These are phyloP conservation scores for Hyla sarda DNA, from an alignment of 2,113 vertebrate species.

Conservation along the genomic window DNA sequence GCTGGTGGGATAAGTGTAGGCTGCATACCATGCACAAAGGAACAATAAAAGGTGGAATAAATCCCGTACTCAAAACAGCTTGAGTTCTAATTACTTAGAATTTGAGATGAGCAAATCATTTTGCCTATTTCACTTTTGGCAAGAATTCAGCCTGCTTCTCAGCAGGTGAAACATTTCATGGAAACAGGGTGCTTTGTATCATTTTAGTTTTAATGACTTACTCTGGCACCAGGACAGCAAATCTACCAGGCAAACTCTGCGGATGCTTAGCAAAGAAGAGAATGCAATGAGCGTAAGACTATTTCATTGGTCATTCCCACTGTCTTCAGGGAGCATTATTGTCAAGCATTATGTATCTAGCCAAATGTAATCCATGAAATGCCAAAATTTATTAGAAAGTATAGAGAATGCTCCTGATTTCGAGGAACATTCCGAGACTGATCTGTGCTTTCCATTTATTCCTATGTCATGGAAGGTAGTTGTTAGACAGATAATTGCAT, in stretches of 20 bases:
- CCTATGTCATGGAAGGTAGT: neutral
- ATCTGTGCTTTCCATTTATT: neutral
- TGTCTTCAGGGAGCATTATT: constrained; percentile 1
- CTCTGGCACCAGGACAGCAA: constrained; percentile 41
- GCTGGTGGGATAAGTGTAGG: constrained; percentile 18
- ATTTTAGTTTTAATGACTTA: constrained; percentile 47
- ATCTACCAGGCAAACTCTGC: constrained; percentile 14
- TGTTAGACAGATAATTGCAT: too few relatives aligned
- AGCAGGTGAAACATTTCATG: constrained; percentile 49
- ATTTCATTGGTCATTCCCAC: constrained; percentile 1
- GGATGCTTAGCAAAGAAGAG: constrained; percentile 5
- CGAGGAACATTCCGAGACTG: neutral
- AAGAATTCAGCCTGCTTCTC: constrained; percentile 45
- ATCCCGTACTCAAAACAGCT: constrained; percentile 44
- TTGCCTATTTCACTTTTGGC: constrained; percentile 49
- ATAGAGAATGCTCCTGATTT: neutral
- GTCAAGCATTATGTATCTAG: neutral
- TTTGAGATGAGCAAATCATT: constrained; percentile 51
- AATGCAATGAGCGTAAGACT: constrained; percentile 9
- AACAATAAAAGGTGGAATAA: constrained; percentile 52
- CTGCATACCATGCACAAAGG: constrained; percentile 39
- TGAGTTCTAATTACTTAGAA: constrained; percentile 48
- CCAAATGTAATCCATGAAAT: neutral
- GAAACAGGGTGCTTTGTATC: constrained; percentile 51
- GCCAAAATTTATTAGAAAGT: neutral